These are phyloP conservation scores for Erethizon dorsatum DNA, from an alignment of 2,797 vertebrate genomes.

Conservation along the genomic window DNA sequence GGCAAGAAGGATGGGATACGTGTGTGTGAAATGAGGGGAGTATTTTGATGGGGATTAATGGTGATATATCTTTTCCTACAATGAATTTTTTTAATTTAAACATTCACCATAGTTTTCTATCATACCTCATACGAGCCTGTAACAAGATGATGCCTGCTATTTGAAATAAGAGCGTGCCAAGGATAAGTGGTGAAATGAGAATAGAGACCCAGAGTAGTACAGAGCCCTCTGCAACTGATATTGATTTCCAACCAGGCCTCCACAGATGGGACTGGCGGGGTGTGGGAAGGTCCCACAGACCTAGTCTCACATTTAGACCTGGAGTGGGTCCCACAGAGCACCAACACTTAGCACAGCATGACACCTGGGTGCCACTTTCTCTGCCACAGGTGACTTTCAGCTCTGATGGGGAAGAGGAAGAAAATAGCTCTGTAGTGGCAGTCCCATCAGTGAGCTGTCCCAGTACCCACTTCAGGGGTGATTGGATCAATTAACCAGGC, in stretches of 20 bases:
- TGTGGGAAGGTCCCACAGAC: background rate
- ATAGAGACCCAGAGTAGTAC: background rate
- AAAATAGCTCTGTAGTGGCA: background rate
- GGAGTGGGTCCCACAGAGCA: too few relatives aligned
- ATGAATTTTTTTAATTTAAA: background rate
- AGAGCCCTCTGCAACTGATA: background rate
- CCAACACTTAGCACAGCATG: background rate
- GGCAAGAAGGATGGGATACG: background rate
- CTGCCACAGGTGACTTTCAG: background rate
- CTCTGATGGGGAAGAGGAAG: background rate
- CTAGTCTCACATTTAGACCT: background rate
- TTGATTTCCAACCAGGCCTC: background rate
- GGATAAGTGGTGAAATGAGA: background rate
- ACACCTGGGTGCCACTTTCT: background rate
- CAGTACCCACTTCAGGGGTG: background rate
- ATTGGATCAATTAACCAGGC: conserved; percentile 55
- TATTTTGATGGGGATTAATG: background rate
- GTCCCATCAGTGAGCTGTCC: background rate
- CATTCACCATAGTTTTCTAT: background rate
- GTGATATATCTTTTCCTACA: background rate
- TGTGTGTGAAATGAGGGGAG: background rate
- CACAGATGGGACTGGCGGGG: too few relatives aligned
- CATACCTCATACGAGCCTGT: background rate
- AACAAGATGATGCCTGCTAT: background rate
- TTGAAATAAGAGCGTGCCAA: background rate